Conservation (phyloP, 2,888 invertebrate genomes). For the Eugnorisma glareosa region DNA sequence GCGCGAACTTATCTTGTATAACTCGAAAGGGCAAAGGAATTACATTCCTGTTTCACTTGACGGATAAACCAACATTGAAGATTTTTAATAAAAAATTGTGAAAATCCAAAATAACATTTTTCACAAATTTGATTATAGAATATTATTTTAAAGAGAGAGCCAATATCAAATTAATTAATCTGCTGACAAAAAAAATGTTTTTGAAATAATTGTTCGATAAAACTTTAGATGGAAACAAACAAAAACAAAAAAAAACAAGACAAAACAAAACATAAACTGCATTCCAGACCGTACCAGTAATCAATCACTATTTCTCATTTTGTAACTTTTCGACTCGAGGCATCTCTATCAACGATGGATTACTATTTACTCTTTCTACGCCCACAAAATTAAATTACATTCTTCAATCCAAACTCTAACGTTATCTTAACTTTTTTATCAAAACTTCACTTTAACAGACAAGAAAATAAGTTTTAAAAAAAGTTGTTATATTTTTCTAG, state of each 20-base stretch:
- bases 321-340: not conserved
- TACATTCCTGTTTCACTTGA: not conserved
- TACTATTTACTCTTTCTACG: not conserved
- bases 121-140: not conserved
- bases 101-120: not conserved
- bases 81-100: not conserved
- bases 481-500: not conserved
- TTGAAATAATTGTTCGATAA: not conserved
- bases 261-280: too few relatives aligned
- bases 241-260: too few relatives aligned
- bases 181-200: not conserved
- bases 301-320: not conserved
- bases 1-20: not conserved
- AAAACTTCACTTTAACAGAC: constrained; percentile 32
- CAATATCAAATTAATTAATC: not conserved
- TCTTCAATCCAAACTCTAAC: constrained; percentile 7
- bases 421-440: not conserved
- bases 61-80: not conserved
- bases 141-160: not conserved
- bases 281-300: not conserved
- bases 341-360: constrained; percentile 9
- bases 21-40: not conserved
- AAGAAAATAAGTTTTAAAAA: too few relatives aligned
- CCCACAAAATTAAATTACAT: constrained; percentile 10
- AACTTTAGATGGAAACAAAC: not conserved